Percentiles rank a stretch among this genome's conserved stretches.
These are phyloP conservation scores for Beroe ovata DNA, from an alignment of 37 sponge, comb jelly and placozoan species.

Conservation along the genomic window DNA sequence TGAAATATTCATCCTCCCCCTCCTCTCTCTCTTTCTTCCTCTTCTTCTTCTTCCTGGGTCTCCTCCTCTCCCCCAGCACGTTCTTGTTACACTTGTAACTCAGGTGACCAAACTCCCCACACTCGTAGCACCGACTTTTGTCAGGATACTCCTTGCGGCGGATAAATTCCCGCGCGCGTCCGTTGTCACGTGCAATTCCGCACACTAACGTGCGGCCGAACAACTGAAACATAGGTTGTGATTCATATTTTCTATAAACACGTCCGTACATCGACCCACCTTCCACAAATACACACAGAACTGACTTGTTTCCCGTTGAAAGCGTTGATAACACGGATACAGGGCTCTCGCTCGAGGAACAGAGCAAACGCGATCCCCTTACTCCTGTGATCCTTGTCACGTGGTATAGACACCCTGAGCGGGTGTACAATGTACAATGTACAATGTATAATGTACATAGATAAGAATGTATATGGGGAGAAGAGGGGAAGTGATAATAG, in stretches of 20 bases:
- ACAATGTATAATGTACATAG: no score
- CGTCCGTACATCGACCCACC: no score
- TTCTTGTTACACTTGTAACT: constrained; percentile 87
- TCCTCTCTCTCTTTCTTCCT: constrained; percentile 68
- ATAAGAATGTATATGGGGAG: no score
- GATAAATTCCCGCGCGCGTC: constrained; percentile 88
- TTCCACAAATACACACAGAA: no score
- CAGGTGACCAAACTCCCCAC: constrained; percentile 93
- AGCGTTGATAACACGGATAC: constrained; percentile 75
- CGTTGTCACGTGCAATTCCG: constrained; percentile 89
- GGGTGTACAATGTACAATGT: no score
- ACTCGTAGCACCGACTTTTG: constrained; percentile 88
- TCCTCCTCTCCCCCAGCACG: constrained; percentile 82
- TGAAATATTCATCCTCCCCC: constrained; percentile 57
- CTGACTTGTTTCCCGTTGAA: constrained; percentile 80
- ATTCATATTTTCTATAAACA: no score
- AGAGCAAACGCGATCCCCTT: constrained; percentile 92
- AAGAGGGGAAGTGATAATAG: no score
- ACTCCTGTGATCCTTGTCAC: constrained; percentile 69
- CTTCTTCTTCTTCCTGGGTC: constrained; percentile 75
- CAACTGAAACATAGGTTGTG: constrained; percentile 71
- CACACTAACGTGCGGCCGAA: constrained; percentile 86
- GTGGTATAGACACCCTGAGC: constrained; percentile 61
- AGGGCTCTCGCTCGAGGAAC: constrained; percentile 78
- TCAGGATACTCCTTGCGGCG: constrained; percentile 80